Evolutionary conservation across 2,113 vertebrate species (phyloP).

Genomic region (Uria aalge): DNA sequence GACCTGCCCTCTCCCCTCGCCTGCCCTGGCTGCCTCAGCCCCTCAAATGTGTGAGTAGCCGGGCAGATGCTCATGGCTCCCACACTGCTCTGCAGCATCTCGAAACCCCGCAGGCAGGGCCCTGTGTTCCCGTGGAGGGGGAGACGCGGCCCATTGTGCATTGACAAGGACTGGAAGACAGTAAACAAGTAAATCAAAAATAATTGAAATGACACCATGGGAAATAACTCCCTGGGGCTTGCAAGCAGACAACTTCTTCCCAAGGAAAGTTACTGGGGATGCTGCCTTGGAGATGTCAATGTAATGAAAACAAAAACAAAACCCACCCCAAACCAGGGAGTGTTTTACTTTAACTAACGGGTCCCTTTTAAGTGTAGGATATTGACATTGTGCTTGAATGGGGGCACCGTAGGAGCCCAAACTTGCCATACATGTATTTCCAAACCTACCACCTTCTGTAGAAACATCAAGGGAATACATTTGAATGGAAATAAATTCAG

Average conservation of each 20-base stretch:
- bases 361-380: constrained; percentile 53
- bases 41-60: rapidly evolving
- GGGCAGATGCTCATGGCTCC: not conserved
- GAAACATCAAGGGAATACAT: constrained; percentile 65
- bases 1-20: not conserved
- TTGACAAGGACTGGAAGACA: constrained; percentile 10
- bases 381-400: constrained; percentile 56
- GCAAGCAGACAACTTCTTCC: constrained; percentile 25
- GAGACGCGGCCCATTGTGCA: not conserved
- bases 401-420: constrained; percentile 25
- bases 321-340: not conserved
- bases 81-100: rapidly evolving
- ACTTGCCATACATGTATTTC: constrained; percentile 50
- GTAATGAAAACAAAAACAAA: constrained; percentile 34
- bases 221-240: constrained; percentile 9
- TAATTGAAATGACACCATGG: constrained; percentile 48
- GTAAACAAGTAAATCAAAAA: constrained; percentile 63
- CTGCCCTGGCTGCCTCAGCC: not conserved
- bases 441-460: constrained; percentile 49
- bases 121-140: not conserved
- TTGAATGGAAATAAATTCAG: constrained; percentile 56
- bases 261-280: constrained; percentile 34
- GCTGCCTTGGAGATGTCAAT: constrained; percentile 21
- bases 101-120: not conserved
- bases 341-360: constrained; percentile 26